phyloP scores from a whole-genome alignment of 1,140 invertebrate species.

The Carcinoscorpius rotundicauda region DNA sequence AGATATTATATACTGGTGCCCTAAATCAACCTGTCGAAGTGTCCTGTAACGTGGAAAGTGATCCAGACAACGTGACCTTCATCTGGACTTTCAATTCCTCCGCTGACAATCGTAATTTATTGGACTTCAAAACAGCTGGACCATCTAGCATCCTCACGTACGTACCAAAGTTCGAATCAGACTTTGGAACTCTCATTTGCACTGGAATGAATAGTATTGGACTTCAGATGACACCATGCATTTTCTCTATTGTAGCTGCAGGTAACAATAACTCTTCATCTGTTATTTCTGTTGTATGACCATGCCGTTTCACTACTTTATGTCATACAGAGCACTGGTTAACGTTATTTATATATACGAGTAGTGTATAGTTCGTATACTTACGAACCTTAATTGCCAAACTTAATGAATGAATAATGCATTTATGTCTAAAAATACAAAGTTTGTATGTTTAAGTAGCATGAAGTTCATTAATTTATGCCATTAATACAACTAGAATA shows the following conservation, averaged over 20 bases:
- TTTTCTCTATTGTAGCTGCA: constrained; percentile 5
- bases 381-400: too few relatives aligned
- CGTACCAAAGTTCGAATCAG: constrained; percentile 45
- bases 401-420: too few relatives aligned
- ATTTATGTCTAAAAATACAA: too few relatives aligned
- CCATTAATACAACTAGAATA: too few relatives aligned
- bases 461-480: too few relatives aligned
- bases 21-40: constrained; percentile 80
- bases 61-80: constrained; percentile 63
- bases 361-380: too few relatives aligned
- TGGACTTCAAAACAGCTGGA: constrained; percentile 38
- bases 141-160: constrained; percentile 49
- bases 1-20: constrained; percentile 68
- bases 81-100: constrained; percentile 87
- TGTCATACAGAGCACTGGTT: too few relatives aligned
- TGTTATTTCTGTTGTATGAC: too few relatives aligned
- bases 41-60: constrained; percentile 73
- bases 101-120: constrained; percentile 59
- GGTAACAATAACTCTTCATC: too few relatives aligned
- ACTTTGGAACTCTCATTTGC: constrained; percentile 47
- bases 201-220: constrained; percentile 22
- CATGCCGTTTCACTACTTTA: too few relatives aligned
- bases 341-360: too few relatives aligned
- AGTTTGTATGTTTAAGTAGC: too few relatives aligned
- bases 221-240: constrained; percentile 18